phyloP scores from a whole-genome alignment of 2,888 invertebrate species.

The Pachymerium ferrugineum region DNA sequence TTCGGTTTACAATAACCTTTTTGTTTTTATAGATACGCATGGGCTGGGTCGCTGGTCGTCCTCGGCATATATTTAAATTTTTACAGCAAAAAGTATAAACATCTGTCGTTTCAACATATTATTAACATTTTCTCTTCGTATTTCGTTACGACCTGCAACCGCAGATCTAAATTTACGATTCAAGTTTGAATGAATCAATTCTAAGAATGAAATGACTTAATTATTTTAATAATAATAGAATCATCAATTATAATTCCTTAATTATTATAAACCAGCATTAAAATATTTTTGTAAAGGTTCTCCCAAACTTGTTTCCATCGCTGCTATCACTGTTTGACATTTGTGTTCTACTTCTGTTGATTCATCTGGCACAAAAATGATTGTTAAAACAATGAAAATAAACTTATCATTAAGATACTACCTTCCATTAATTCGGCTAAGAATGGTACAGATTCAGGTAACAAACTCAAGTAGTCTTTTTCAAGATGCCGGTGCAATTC shows the following conservation, averaged over 20 bases:
- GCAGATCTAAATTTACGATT: not conserved
- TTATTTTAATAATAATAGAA: not conserved
- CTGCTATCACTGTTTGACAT: constrained; percentile 72
- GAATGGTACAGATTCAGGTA: constrained; percentile 92
- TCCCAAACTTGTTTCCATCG: constrained; percentile 78
- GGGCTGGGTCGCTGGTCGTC: constrained; percentile 83
- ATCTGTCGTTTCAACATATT: not conserved
- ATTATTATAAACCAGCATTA: constrained; percentile 38
- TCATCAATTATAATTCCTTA: too few species aligned
- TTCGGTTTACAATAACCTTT: too few species aligned
- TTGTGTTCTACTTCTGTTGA: constrained; percentile 67
- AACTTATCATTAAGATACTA: constrained; percentile 49
- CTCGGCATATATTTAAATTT: constrained; percentile 91
- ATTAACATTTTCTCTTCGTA: too few species aligned
- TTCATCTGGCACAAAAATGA: constrained; percentile 45
- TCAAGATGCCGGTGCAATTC: constrained; percentile 77
- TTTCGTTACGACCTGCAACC: too few species aligned
- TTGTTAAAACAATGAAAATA: not conserved
- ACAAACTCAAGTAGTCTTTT: constrained; percentile 77
- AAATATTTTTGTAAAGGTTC: constrained; percentile 71
- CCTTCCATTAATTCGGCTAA: constrained; percentile 89
- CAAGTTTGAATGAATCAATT: too few species aligned
- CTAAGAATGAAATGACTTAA: too few species aligned
- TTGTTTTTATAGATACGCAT: constrained; percentile 65
- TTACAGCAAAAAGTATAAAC: constrained; percentile 70